Evolutionary conservation across 2,797 vertebrate genomes (phyloP).

Genomic region (Smutsia temminckii): DNA sequence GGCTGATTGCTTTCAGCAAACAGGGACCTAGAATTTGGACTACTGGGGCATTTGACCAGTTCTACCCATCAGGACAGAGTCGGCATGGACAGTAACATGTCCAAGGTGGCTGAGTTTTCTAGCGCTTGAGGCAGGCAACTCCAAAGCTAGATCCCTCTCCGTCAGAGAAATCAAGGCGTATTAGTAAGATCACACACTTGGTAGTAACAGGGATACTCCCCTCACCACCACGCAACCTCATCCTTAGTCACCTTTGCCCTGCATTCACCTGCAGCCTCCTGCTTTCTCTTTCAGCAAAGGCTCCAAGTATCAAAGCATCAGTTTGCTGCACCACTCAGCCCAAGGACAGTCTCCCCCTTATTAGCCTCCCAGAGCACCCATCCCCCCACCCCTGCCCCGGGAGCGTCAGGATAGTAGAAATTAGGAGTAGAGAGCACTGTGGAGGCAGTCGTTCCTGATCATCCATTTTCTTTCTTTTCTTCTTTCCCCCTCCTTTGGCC

Average conservation of each 20-base stretch:
- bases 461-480: neutral
- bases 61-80: neutral
- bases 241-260: neutral
- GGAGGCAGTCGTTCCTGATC: neutral
- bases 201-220: neutral
- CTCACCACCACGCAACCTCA: neutral
- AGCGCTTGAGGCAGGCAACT: neutral
- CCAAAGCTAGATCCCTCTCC: neutral
- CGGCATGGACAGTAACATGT: neutral
- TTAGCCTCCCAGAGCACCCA: neutral
- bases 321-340: neutral
- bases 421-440: neutral
- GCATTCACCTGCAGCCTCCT: neutral
- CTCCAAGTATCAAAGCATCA: neutral
- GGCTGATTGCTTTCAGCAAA: neutral
- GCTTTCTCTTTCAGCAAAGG: neutral
- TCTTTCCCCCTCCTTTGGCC: neutral
- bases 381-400: too few species aligned
- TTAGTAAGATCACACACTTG: neutral
- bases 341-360: neutral
- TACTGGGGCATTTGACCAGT: neutral
- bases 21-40: neutral
- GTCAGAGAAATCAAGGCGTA: neutral
- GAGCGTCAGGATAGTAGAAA: neutral
- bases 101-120: neutral